A percentile compares a stretch with the other conserved stretches of the same genome.
These are phyloP conservation scores for Acrossocheilus fasciatus DNA, from an alignment of 2,797 vertebrate genomes.

Conservation along the genomic window DNA sequence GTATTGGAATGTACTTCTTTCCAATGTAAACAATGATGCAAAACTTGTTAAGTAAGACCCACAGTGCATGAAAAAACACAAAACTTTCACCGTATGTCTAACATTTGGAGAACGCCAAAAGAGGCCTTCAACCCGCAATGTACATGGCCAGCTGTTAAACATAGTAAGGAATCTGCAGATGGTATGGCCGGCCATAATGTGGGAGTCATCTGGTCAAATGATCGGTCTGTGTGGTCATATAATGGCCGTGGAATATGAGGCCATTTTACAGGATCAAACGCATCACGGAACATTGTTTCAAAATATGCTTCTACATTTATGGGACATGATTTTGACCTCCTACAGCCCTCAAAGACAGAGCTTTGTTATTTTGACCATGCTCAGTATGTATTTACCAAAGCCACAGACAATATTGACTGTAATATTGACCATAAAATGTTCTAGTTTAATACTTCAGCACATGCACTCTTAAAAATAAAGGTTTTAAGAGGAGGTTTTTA, in stretches of 20 bases:
- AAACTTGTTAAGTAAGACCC: neutral
- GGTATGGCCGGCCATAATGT: neutral
- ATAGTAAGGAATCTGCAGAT: slow-evolving; percentile 15
- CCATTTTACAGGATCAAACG: neutral
- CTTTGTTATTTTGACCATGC: neutral
- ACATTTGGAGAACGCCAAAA: neutral
- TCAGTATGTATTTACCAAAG: neutral
- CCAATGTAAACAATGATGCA: neutral
- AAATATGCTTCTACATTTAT: neutral
- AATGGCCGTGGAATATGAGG: neutral
- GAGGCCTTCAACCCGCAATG: neutral
- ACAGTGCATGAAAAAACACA: neutral
- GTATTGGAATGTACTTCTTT: neutral
- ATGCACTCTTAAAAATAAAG: neutral
- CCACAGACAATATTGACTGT: neutral
- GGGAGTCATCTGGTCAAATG: neutral
- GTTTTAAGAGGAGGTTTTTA: neutral
- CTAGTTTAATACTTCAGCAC: neutral
- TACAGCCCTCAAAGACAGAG: neutral
- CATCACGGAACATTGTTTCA: neutral
- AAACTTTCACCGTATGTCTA: slow-evolving; percentile 1
- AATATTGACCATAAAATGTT: neutral
- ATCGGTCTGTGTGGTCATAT: neutral
- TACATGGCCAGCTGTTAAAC: neutral
- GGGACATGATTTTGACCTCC: neutral